Evolutionary conservation across 2,113 vertebrate species (phyloP).

Genomic region (Anguilla rostrata): DNA sequence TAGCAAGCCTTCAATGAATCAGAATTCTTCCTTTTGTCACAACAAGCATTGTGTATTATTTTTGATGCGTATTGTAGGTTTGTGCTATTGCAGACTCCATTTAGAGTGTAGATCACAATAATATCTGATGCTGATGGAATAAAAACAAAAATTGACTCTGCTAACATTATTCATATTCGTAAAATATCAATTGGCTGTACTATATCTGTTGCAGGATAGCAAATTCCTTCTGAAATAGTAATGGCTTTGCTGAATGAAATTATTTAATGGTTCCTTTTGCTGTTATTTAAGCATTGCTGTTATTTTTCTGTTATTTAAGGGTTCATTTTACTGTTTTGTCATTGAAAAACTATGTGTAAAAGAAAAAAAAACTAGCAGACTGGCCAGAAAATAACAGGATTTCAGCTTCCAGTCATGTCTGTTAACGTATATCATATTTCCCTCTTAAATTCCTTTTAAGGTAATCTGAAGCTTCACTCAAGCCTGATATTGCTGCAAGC

Average conservation of each 20-base stretch:
- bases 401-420: background rate
- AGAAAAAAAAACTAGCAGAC: too few relatives aligned
- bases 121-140: background rate
- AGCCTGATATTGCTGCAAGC: slow-evolving; percentile 51
- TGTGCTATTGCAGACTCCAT: background rate
- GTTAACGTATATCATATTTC: slow-evolving; percentile 4
- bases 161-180: background rate
- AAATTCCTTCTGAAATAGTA: slow-evolving; percentile 10
- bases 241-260: slow-evolving; percentile 12
- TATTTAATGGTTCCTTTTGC: background rate
- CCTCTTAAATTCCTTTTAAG: slow-evolving; percentile 49
- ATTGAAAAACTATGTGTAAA: slow-evolving; percentile 28
- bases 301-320: background rate
- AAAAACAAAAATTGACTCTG: background rate
- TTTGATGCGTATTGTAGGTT: background rate
- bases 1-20: background rate
- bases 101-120: background rate
- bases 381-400: background rate
- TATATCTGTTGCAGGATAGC: background rate
- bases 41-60: slow-evolving; percentile 22
- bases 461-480: slow-evolving; percentile 58
- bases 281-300: too few relatives aligned
- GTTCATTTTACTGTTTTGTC: background rate
- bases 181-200: background rate
- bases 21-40: background rate